A percentile compares a stretch with the other conserved stretches of the same genome.
These are phyloP conservation scores for Geococcyx californianus DNA, from an alignment of 2,113 vertebrate genomes.

Conservation along the genomic window DNA sequence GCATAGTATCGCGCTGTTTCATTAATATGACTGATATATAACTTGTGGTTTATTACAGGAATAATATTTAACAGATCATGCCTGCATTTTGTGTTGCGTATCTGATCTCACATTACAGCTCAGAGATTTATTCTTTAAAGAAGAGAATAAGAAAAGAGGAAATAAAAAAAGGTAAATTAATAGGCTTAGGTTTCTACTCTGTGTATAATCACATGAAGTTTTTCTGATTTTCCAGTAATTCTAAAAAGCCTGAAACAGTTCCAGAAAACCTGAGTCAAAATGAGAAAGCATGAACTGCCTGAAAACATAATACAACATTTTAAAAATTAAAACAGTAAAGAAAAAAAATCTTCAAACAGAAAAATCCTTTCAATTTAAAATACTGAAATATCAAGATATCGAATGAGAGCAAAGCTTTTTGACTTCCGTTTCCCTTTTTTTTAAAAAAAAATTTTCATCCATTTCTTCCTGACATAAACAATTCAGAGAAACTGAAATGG, in stretches of 20 bases:
- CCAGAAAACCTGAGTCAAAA: constrained; percentile 5
- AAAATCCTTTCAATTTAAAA: constrained; percentile 28
- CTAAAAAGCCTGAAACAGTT: constrained; percentile 3
- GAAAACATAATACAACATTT: background rate
- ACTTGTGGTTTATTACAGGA: background rate
- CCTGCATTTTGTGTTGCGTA: background rate
- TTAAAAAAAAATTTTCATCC: constrained; percentile 27
- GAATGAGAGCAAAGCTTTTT: constrained; percentile 13
- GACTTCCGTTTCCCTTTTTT: constrained; percentile 34
- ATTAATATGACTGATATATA: background rate
- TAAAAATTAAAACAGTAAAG: constrained; percentile 22
- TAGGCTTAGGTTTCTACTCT: background rate
- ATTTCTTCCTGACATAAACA: constrained; percentile 15
- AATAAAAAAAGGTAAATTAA: constrained; percentile 8
- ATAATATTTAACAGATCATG: background rate
- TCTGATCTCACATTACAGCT: background rate
- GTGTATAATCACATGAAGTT: background rate
- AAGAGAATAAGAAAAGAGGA: constrained; percentile 7
- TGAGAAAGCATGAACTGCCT: background rate
- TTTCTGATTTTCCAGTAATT: constrained; percentile 19
- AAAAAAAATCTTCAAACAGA: constrained; percentile 4
- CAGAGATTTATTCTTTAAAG: constrained; percentile 24
- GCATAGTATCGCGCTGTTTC: background rate
- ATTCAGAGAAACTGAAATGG: constrained; percentile 1
- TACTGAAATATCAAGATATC: constrained; percentile 19